Conservation (phyloP, 2,113 vertebrate species). For the Phyllopteryx taeniolatus region DNA sequence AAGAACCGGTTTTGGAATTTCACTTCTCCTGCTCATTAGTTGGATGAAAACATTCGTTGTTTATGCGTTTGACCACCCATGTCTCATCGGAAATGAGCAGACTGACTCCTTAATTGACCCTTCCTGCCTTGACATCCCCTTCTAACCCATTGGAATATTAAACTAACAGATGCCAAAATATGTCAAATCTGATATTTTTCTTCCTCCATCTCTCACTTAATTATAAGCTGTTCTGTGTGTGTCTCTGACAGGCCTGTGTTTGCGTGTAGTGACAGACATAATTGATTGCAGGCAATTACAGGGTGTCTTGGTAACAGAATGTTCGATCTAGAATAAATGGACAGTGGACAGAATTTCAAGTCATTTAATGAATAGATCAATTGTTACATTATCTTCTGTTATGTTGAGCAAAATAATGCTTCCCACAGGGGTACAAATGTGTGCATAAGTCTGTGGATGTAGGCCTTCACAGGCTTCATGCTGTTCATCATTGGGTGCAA, state of each 20-base stretch:
- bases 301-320: too few relatives aligned
- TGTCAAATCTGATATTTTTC: slow-evolving; percentile 53
- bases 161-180: slow-evolving; percentile 52
- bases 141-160: slow-evolving; percentile 39
- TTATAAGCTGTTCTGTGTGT: slow-evolving; percentile 10
- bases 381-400: too few relatives aligned
- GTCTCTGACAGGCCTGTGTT: background rate
- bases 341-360: background rate
- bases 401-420: too few relatives aligned
- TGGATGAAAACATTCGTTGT: background rate
- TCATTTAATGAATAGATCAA: too few relatives aligned
- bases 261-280: background rate
- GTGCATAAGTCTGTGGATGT: too few relatives aligned
- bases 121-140: slow-evolving; percentile 36
- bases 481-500: too few relatives aligned
- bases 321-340: background rate
- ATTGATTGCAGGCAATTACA: background rate
- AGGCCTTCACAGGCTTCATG: too few relatives aligned
- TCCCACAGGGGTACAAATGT: too few relatives aligned
- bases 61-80: background rate
- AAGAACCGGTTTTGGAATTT: background rate
- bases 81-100: slow-evolving; percentile 31
- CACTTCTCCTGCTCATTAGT: background rate
- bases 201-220: slow-evolving; percentile 35
- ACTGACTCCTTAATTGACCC: slow-evolving; percentile 24